Evolutionary conservation across 1,140 invertebrate species (phyloP).

Genomic region (Theocolax elegans): DNA sequence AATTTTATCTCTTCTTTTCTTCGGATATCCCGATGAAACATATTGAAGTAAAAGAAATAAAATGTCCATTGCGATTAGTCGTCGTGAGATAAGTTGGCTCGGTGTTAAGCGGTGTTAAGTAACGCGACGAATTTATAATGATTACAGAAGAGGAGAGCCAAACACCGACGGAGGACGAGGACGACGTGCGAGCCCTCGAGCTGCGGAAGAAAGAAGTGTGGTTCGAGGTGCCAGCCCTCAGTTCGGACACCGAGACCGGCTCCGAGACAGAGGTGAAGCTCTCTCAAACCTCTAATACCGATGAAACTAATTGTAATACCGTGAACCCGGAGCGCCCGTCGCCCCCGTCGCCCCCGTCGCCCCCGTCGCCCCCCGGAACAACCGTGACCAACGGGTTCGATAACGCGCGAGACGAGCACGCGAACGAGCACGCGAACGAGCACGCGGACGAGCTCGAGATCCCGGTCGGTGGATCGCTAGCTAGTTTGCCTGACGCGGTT

Average conservation of each 20-base stretch:
- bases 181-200: constrained; percentile 75
- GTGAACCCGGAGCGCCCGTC: too few species aligned
- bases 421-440: too few species aligned
- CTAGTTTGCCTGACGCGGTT: constrained; percentile 48
- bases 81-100: too few species aligned
- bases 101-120: too few species aligned
- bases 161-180: constrained; percentile 80
- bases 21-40: too few species aligned
- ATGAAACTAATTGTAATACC: constrained; percentile 29
- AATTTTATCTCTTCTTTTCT: too few species aligned
- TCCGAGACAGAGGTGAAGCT: constrained; percentile 80
- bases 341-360: too few species aligned
- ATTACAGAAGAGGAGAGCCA: constrained; percentile 75
- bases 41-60: too few species aligned
- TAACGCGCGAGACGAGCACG: background rate
- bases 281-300: constrained; percentile 49
- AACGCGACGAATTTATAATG: too few species aligned
- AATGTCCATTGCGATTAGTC: too few species aligned
- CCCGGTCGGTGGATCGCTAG: too few species aligned
- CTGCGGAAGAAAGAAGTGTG: constrained; percentile 76
- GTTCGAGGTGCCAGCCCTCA: constrained; percentile 71
- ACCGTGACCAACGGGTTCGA: background rate
- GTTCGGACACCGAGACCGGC: constrained; percentile 75
- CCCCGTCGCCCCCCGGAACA: background rate
- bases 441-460: too few species aligned